These are phyloP conservation scores for Leptinotarsa rubiginosa DNA, from an alignment of 2,888 invertebrate genomes.

Conservation along the genomic window DNA sequence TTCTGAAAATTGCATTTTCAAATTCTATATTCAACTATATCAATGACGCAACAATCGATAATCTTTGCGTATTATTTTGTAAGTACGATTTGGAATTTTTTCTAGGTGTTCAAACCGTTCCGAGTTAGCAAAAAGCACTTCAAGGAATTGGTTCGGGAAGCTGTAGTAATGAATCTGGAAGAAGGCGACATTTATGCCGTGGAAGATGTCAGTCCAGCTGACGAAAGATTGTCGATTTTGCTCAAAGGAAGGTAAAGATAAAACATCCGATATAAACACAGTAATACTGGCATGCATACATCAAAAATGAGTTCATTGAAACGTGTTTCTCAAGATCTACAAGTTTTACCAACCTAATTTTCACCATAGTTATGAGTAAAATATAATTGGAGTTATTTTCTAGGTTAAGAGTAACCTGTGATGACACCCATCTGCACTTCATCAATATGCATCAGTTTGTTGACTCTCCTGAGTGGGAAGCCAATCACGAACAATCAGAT, in stretches of 20 bases:
- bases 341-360: constrained; percentile 11
- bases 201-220: constrained; percentile 82
- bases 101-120: constrained; percentile 78
- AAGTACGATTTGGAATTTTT: constrained; percentile 22
- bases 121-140: constrained; percentile 85
- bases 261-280: too few relatives aligned
- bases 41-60: too few relatives aligned
- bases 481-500: constrained; percentile 80
- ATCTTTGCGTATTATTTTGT: too few relatives aligned
- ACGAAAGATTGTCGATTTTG: constrained; percentile 83
- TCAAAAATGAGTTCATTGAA: neutral
- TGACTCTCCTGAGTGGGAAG: constrained; percentile 92
- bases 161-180: constrained; percentile 76
- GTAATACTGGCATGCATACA: too few relatives aligned
- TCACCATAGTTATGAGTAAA: neutral
- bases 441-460: constrained; percentile 86
- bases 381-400: constrained; percentile 16
- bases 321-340: neutral
- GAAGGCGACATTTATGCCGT: constrained; percentile 84
- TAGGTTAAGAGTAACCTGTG: constrained; percentile 85
- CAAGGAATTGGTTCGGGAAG: constrained; percentile 81
- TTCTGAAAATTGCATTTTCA: too few relatives aligned
- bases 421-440: constrained; percentile 84
- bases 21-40: too few relatives aligned
- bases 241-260: constrained; percentile 80